Base-by-base conservation (phyloP, 2,113 vertebrate genomes). In the Turdus rufiventris region DNA sequence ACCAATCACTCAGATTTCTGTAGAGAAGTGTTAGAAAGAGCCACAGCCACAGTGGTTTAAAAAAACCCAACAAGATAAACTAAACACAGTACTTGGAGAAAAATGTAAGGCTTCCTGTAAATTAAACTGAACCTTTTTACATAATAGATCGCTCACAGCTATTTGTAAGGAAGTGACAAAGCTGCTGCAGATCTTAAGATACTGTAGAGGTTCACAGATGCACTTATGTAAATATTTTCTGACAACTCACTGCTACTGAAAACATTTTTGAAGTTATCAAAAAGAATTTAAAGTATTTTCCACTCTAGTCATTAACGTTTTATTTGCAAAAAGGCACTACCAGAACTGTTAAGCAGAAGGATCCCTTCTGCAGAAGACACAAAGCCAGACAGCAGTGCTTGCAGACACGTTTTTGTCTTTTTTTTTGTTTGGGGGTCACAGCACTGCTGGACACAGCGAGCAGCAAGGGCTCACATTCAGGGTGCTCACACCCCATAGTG, bases 91-190 rank as follows among this genome's bases (percentile, higher is more conserved):
- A 84, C 84, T 95, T 95, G 76, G 92, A 86, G 61, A 85, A 86
- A 85, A 91, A 77, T 77, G 76, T 91, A 83, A 81, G 60, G 66
- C n/a, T 97, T 95, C 84, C 79, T 96, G 95, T 97, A 94, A 96
- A 97, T 95, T 93, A 96, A 97, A 96, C 71, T 73, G 83, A 94
- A 66, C 63, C 86, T 97, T 91, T 96, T 97, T 94, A 96, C 92
- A 94, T 97, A 96, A 96, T 87, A 96, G 95, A 96, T 96, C 68
- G 74, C 83, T 94, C 88, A 82, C 85, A 97, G 96, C 93, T 95
- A 96, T 97, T 97, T 97, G 96, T 95, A 96, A 96, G 96, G 91
- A 96, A 96, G 93, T 96, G 94, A 97, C 95, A 97, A 91, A 95
- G 73, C 91, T 85, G 88, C 80, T 72, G 73, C 85, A 96, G 94